Evolutionary conservation across 1,140 invertebrate species (phyloP).

Genomic region (Aleiodes sp.): DNA sequence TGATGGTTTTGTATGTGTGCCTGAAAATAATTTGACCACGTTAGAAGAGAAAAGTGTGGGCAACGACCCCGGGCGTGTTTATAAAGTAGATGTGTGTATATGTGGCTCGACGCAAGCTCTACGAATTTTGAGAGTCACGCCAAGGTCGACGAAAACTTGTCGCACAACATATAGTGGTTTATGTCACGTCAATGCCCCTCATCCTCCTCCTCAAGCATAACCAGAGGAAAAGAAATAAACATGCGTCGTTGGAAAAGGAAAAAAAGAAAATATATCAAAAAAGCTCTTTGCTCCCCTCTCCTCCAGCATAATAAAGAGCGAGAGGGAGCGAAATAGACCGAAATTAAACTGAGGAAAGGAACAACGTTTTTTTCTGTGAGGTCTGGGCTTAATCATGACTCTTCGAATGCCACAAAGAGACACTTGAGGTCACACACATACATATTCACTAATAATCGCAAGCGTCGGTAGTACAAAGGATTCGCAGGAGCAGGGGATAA

Average conservation of each 20-base stretch:
- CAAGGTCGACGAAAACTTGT: slow-evolving; percentile 36
- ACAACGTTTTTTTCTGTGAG: neutral
- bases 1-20: slow-evolving; percentile 7
- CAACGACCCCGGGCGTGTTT: slow-evolving; percentile 23
- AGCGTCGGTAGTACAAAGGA: neutral
- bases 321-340: too few species aligned
- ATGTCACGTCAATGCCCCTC: slow-evolving; percentile 13
- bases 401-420: slow-evolving; percentile 2
- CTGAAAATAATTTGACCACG: slow-evolving; percentile 35
- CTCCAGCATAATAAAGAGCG: too few species aligned
- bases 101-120: slow-evolving; percentile 20
- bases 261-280: too few species aligned
- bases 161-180: slow-evolving; percentile 17
- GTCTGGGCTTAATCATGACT: slow-evolving; percentile 5
- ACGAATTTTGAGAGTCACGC: slow-evolving; percentile 33
- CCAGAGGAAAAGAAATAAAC: neutral
- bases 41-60: slow-evolving; percentile 16
- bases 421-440: slow-evolving; percentile 6
- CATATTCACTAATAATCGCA: neutral
- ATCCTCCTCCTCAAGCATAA: neutral
- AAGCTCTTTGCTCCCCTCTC: too few species aligned
- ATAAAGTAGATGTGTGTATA: neutral
- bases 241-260: too few species aligned
- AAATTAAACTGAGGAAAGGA: neutral
- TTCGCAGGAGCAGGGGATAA: neutral